Percentiles rank a stretch among this genome's conserved stretches.
Evolutionary conservation across 2,113 vertebrate species (phyloP).

Genomic region (Cephalopterus ornatus): DNA sequence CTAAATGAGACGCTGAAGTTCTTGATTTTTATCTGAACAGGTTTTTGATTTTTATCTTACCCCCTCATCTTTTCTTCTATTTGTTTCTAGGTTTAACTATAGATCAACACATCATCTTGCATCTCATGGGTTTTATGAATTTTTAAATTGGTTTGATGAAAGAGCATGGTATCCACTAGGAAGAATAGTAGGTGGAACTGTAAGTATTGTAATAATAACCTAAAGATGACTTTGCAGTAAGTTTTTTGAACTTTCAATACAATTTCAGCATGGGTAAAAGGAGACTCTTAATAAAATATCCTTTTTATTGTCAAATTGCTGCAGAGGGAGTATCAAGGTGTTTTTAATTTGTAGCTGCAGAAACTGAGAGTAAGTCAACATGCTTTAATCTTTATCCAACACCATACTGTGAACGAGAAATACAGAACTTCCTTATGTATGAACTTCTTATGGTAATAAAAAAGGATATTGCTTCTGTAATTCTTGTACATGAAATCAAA

Average conservation of each 20-base stretch:
- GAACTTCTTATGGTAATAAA: neutral
- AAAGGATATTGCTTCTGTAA: neutral
- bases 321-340: neutral
- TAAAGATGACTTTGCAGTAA: neutral
- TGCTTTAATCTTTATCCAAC: neutral
- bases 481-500: neutral
- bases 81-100: constrained; percentile 94
- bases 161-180: constrained; percentile 98
- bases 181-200: constrained; percentile 97
- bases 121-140: constrained; percentile 98
- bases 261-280: neutral
- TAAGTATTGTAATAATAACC: constrained; percentile 75
- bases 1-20: neutral
- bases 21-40: neutral
- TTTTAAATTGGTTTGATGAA: constrained; percentile 99
- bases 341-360: neutral
- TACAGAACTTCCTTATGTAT: neutral
- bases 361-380: neutral
- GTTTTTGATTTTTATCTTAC: neutral
- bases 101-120: constrained; percentile 99
- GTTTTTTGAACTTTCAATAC: neutral
- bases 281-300: neutral
- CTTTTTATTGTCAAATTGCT: neutral
- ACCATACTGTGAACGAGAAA: neutral
- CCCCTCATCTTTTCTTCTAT: neutral